Base-by-base conservation (phyloP, 2,888 invertebrate genomes). In the Noctua janthina region DNA sequence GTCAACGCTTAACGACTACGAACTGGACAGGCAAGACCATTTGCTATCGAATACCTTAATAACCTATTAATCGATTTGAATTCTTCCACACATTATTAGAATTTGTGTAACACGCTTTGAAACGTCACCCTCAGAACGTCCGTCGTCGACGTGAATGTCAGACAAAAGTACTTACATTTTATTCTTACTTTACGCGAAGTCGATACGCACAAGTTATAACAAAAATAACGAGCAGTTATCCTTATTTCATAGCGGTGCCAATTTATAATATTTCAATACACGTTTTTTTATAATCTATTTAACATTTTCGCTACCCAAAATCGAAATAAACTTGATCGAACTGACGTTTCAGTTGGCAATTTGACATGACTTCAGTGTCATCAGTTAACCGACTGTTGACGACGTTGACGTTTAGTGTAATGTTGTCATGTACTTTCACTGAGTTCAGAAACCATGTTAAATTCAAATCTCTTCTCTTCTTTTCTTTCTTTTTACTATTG, bases 121-220 rank as follows among this genome's bases (percentile, higher is more conserved):
- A 92, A 95, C 94, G 94, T 94, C 94, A 94, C 91, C 92, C 79
- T 76, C 79, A 72, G 59, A 87, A 84, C 85, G 88, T 91, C 71
- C 62, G 68, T 68, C 77, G 67, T 71, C 78, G 54, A 91, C 86
- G 87, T 87, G 89, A 91, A 89, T 90, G 92, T 86, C 91, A 90
- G 71, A 78, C 49, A 69, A 62, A 78, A 76, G 77, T 88, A 89
- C 89, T 90, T 87, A 93, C 93, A 91, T 90, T 83, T n/a, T 6
- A 77, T 87, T 87, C 82, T 76, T 78, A 70, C 29, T 67, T 23
- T 66, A 79, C 17, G 56, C 73, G 78, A 76, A 79, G 83, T 66
- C 67, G 76, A 75, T 70, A 74, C 76, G 49, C 20, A 74, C 82
- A 83, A 75, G 71, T 66, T 46, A 79, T 51, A 56, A 82, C 70